phyloP scores from a whole-genome alignment of 2,113 vertebrate species.

The Smithornis capensis region DNA sequence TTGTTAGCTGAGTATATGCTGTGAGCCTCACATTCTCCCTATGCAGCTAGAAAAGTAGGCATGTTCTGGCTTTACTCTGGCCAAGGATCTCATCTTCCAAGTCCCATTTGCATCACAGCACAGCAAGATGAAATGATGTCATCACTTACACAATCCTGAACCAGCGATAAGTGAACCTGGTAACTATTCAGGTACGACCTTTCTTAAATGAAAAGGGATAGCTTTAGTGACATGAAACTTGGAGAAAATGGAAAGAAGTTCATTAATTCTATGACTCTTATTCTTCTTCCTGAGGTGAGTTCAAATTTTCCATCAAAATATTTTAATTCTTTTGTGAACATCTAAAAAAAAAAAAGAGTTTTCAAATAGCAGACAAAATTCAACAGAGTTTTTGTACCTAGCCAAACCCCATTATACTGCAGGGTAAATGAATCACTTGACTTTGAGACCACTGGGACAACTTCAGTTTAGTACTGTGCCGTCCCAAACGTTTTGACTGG shows the following conservation, averaged over 20 bases:
- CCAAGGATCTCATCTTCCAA: background rate
- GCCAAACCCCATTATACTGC: background rate
- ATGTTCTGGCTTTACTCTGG: background rate
- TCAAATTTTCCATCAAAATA: background rate
- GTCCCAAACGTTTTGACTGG: background rate
- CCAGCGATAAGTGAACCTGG: background rate
- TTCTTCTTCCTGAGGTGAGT: background rate
- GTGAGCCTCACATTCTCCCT: fast-evolving
- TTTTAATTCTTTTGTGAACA: background rate
- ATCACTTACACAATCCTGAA: background rate
- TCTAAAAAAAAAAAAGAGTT: background rate
- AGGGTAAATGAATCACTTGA: background rate
- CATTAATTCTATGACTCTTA: background rate
- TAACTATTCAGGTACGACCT: background rate
- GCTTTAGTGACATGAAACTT: background rate
- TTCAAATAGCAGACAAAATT: background rate
- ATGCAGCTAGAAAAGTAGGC: background rate
- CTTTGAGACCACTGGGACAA: background rate
- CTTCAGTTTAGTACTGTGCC: background rate
- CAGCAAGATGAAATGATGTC: background rate
- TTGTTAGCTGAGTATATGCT: background rate
- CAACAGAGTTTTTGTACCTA: background rate
- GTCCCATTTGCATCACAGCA: background rate
- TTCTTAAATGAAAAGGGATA: background rate
- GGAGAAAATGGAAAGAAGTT: background rate